Conservation (phyloP, 2,113 vertebrate genomes). For the Peucedramus taeniatus region DNA sequence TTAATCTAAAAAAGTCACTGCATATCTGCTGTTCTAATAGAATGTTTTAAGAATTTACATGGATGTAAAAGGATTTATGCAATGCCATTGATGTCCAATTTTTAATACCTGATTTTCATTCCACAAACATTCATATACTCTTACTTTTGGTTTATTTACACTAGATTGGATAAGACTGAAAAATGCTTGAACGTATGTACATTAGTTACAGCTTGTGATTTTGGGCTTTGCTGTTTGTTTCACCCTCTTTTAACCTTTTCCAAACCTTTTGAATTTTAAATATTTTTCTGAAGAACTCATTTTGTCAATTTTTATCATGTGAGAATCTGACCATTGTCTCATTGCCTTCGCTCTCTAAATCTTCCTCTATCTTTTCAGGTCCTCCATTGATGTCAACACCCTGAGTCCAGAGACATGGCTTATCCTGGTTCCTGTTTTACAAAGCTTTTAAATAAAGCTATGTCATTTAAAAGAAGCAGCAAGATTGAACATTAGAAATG, state of each 20-base stretch:
- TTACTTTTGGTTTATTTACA: conserved; percentile 2
- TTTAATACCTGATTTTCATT: conserved; percentile 10
- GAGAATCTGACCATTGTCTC: background rate
- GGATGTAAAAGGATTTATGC: background rate
- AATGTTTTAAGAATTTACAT: conserved; percentile 19
- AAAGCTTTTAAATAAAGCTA: background rate
- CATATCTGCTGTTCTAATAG: conserved; percentile 7
- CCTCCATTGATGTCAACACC: background rate
- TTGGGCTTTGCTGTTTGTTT: background rate
- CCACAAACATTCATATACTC: background rate
- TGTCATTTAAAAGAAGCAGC: background rate
- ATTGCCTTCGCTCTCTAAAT: background rate
- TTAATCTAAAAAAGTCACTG: background rate
- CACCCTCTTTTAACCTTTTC: background rate
- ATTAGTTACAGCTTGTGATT: background rate
- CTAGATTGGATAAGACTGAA: background rate
- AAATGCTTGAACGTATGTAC: background rate
- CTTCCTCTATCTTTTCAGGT: background rate
- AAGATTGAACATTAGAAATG: background rate
- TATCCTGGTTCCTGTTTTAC: background rate
- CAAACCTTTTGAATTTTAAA: background rate
- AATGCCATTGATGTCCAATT: background rate
- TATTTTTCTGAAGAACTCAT: background rate
- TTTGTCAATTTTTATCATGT: background rate
- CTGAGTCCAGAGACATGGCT: background rate